A percentile compares a stretch with the other conserved stretches of the same genome.
Evolutionary conservation across 2,113 vertebrate genomes (phyloP).

Genomic region (Merops nubicus): DNA sequence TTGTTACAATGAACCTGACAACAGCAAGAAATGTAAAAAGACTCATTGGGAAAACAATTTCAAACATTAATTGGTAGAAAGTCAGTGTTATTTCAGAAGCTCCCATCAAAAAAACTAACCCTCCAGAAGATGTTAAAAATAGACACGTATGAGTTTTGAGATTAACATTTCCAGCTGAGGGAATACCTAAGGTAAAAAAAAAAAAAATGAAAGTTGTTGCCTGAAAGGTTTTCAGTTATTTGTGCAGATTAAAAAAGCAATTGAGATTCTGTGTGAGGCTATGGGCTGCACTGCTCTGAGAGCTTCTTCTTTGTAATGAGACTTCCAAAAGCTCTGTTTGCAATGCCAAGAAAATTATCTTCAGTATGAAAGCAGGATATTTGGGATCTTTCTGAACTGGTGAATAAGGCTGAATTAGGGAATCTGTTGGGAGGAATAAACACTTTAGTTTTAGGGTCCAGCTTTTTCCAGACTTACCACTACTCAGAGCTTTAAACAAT

Average conservation of each 20-base stretch:
- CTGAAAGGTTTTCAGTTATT: conserved; percentile 25
- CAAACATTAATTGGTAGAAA: not conserved
- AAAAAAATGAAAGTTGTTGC: not conserved
- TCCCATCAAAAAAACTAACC: not conserved
- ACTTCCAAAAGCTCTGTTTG: not conserved
- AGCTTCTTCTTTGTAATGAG: not conserved
- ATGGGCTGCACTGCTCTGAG: not conserved
- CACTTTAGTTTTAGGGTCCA: not conserved
- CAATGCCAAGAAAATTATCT: not conserved
- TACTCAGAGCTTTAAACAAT: not conserved
- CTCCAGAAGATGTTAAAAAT: not conserved
- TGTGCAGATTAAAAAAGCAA: conserved; percentile 10
- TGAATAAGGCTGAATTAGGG: not conserved
- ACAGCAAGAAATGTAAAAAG: not conserved
- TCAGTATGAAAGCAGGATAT: not conserved
- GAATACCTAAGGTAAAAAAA: not conserved
- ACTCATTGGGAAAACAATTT: not conserved
- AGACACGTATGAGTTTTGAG: not conserved
- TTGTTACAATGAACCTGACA: not conserved
- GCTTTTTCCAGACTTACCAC: not conserved
- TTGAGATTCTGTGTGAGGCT: not conserved
- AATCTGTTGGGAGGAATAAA: not conserved
- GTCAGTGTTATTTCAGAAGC: not conserved
- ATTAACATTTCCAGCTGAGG: conserved; percentile 32
- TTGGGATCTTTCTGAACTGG: not conserved